Conservation (phyloP, 37 sponge, comb jelly and placozoan species). For the Theonella swinhoei region DNA sequence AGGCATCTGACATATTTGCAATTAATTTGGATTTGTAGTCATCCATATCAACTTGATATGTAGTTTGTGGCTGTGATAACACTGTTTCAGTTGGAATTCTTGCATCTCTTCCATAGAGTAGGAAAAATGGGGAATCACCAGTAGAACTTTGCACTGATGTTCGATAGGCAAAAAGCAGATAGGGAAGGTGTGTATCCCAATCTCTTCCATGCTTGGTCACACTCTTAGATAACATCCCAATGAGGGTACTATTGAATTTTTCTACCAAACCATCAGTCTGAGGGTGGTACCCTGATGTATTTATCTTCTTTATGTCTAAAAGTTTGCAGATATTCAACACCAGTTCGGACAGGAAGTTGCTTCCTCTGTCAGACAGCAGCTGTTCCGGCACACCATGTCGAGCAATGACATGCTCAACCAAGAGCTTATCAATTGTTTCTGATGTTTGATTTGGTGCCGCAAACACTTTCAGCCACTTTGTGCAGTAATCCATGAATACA, state of each 20-base stretch:
- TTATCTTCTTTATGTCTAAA: constrained; percentile 10
- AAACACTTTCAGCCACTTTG: constrained; percentile 19
- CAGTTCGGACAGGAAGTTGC: constrained; percentile 17
- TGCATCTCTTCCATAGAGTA: constrained; percentile 26
- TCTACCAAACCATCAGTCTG: constrained; percentile 9
- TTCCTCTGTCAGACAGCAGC: constrained; percentile 10
- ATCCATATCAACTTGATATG: constrained; percentile 6
- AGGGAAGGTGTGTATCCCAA: constrained; percentile 9
- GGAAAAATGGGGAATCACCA: constrained; percentile 2
- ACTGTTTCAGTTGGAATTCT: background rate
- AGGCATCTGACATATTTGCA: too few species aligned
- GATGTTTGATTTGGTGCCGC: background rate
- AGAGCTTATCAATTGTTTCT: constrained; percentile 8
- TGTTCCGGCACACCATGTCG: constrained; percentile 28
- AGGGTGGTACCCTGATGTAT: constrained; percentile 10
- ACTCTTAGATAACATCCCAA: constrained; percentile 5
- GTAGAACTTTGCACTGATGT: constrained; percentile 5
- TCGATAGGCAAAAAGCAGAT: constrained; percentile 11
- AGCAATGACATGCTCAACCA: constrained; percentile 7
- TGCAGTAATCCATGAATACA: constrained; percentile 18
- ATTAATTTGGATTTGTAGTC: too few species aligned
- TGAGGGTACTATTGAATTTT: background rate
- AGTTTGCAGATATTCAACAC: constrained; percentile 9
- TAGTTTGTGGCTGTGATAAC: background rate
- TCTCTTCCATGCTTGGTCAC: background rate